These are phyloP conservation scores for Mastomys coucha DNA, from an alignment of 2,113 vertebrate genomes.

Conservation along the genomic window DNA sequence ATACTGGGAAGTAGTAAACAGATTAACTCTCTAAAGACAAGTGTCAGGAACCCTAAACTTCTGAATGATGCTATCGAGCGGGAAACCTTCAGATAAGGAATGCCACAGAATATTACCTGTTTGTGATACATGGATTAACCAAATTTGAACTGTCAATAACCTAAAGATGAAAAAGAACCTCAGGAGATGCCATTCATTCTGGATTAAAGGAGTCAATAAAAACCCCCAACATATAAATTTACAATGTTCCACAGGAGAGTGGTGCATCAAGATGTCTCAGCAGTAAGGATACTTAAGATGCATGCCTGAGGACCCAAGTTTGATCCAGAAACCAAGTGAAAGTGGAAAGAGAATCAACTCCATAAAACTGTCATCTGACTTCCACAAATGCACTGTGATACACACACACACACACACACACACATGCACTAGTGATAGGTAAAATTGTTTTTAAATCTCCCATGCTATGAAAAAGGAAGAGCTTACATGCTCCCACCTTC, in stretches of 20 bases:
- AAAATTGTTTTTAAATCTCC: background rate
- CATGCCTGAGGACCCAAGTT: background rate
- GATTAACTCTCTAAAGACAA: background rate
- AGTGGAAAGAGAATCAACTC: background rate
- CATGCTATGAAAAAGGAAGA: background rate
- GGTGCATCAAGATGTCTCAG: background rate
- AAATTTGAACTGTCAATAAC: background rate
- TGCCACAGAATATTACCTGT: background rate
- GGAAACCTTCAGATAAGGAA: background rate
- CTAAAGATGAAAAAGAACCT: background rate
- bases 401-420: background rate
- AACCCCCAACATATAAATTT: background rate
- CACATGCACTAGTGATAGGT: background rate
- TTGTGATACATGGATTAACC: background rate
- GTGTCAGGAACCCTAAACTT: background rate
- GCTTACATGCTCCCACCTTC: background rate
- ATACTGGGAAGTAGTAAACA: background rate
- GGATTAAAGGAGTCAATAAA: too few relatives aligned
- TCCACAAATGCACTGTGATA: background rate
- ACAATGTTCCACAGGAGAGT: background rate
- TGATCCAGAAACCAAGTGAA: background rate
- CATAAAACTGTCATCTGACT: background rate
- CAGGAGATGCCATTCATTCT: background rate
- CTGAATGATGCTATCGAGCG: background rate
- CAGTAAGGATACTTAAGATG: background rate